A percentile compares a stretch with the other conserved stretches of the same genome.
These are phyloP conservation scores for Nebria salina DNA, from an alignment of 2,888 invertebrate genomes.

Conservation along the genomic window DNA sequence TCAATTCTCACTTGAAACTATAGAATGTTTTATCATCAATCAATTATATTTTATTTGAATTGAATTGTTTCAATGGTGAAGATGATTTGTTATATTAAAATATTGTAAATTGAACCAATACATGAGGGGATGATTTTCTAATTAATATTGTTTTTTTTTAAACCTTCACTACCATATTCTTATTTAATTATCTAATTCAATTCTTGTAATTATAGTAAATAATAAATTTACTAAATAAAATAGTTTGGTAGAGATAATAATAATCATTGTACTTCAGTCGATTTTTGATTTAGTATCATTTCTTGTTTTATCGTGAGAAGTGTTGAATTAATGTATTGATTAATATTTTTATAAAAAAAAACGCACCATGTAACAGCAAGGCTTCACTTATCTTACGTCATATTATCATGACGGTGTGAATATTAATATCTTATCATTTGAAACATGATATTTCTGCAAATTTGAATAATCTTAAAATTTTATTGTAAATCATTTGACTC, in stretches of 20 bases:
- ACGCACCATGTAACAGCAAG: too few species aligned
- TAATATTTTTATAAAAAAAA: too few species aligned
- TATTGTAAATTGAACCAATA: not conserved
- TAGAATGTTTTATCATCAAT: conserved; percentile 13
- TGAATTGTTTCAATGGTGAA: not conserved
- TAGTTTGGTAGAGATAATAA: too few species aligned
- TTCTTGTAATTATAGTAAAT: too few species aligned
- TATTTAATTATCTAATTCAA: too few species aligned
- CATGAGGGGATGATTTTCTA: too few species aligned
- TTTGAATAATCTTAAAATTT: not conserved
- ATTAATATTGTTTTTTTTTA: not conserved
- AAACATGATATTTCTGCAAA: not conserved
- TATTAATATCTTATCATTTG: not conserved
- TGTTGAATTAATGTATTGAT: not conserved
- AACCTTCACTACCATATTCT: not conserved
- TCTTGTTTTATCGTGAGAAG: not conserved
- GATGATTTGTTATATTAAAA: not conserved
- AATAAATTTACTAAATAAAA: too few species aligned
- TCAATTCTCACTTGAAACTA: conserved; percentile 24
- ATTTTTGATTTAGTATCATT: not conserved
- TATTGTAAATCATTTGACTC: conserved; percentile 10
- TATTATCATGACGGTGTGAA: not conserved
- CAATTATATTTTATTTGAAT: conserved; percentile 32
- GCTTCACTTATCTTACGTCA: not conserved
- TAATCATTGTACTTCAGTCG: not conserved